Evolutionary conservation across 2,888 invertebrate genomes (phyloP).

Genomic region (Meandrusa payeni): DNA sequence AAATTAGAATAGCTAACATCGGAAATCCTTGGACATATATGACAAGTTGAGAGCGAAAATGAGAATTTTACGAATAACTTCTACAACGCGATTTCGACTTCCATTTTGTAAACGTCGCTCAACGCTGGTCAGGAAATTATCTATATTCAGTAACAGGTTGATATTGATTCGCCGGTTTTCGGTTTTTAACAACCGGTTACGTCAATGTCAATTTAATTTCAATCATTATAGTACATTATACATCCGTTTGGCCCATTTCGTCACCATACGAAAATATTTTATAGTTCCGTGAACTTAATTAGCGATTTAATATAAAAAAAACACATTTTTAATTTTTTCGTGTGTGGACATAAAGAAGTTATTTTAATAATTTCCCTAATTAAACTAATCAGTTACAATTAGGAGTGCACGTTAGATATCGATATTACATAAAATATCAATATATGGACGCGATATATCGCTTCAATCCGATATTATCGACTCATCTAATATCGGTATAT

Average conservation of each 20-base stretch:
- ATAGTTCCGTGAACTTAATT: background rate
- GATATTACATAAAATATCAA: no score
- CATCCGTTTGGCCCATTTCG: constrained; percentile 7
- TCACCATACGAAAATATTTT: background rate
- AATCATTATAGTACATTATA: constrained; percentile 14
- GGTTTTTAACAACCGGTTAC: constrained; percentile 21
- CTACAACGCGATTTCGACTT: constrained; percentile 22
- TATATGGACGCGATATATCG: no score
- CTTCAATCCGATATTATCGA: no score
- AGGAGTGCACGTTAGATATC: no score
- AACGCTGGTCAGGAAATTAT: constrained; percentile 26
- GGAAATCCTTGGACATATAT: constrained; percentile 43
- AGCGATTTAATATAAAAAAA: no score
- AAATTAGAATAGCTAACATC: constrained; percentile 46
- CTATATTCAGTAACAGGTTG: constrained; percentile 26
- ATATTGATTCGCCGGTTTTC: constrained; percentile 25
- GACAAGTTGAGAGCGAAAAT: constrained; percentile 34
- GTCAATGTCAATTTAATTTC: constrained; percentile 19
- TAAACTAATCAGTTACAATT: no score
- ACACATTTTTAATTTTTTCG: no score
- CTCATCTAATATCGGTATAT: no score
- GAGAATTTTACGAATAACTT: constrained; percentile 24
- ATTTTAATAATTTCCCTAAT: no score
- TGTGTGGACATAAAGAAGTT: no score
- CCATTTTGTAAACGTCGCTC: constrained; percentile 22